These are phyloP conservation scores for Eupsittula cactorum DNA, from an alignment of 2,113 vertebrate genomes.

Conservation along the genomic window DNA sequence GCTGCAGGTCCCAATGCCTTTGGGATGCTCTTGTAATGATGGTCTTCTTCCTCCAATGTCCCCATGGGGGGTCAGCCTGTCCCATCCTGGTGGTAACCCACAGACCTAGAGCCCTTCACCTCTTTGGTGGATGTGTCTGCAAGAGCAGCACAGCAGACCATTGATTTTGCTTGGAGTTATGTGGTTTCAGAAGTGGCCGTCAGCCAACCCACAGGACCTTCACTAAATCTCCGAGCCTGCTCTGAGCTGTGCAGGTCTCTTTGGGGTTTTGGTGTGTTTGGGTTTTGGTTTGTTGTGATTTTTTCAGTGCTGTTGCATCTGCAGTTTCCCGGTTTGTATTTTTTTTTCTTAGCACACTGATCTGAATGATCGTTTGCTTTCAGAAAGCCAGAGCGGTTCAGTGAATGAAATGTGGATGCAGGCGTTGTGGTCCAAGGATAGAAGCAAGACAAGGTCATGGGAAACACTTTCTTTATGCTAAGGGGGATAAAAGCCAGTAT, in stretches of 20 bases:
- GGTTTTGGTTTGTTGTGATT: not conserved
- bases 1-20: accelerated
- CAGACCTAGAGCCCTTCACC: accelerated
- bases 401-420: not conserved
- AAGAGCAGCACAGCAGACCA: not conserved
- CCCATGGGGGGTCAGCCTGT: accelerated
- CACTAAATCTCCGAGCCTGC: not conserved
- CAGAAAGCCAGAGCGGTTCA: not conserved
- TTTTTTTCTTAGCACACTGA: not conserved
- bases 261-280: not conserved
- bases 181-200: not conserved
- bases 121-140: not conserved
- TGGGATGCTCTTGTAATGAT: accelerated
- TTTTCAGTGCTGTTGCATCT: not conserved
- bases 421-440: not conserved
- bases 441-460: not conserved
- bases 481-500: not conserved
- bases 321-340: not conserved
- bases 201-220: not conserved
- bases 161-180: not conserved
- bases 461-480: not conserved
- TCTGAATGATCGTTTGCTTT: not conserved
- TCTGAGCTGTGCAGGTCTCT: not conserved
- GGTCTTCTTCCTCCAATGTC: not conserved
- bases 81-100: accelerated